Base-by-base conservation (phyloP, 2,888 invertebrate genomes). In the Drosophila longiperda region DNA sequence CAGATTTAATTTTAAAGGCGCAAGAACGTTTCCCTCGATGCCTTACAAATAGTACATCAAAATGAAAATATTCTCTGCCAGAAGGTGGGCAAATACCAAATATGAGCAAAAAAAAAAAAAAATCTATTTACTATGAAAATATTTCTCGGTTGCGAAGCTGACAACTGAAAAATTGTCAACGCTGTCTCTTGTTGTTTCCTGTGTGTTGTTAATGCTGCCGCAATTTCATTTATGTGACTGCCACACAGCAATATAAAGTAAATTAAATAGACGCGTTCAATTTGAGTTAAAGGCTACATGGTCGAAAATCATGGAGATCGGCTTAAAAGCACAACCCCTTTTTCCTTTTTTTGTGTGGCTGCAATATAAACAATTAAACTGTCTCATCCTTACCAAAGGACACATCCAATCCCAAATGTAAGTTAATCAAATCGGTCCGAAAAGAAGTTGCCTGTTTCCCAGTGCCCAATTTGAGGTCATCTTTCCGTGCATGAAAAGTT, bases 281-380 rank as follows among this genome's bases (percentile, higher is more conserved):
- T 45, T 23, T 62, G 57, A 68, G 57, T 63, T 42, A 57, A 68
- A 34, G 20, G 20, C 68, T 20, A 45, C 38, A 26, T 63, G 49
- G n/a, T 15, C 71, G 70, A 78, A 88, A 69, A 87, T 76, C 65
- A 68, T 63, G 59, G 60, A 70, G 61, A 64, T 53, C 26, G 26
- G 55, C 33, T 67, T 79, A 67, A 71, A 55, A 57, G 62, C 83
- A 63, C 70, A 67, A 71, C 74, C 84, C 76, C 15, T 23, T 23
- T 86, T n/a, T 3, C 8, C 20, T 9, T n/a, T 36, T 12, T 12
- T 60, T 62, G 52, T 53, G 33, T 29, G 66, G 70, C 68, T 15
- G 45, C 20, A 54, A 70, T 40, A 55, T 68, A 68, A 73, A 63
- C 82, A 87, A 85, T 85, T 89, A 89, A 85, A 87, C 84, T 79